These are phyloP conservation scores for Globodera rostochiensis DNA, from an alignment of 1,140 invertebrate species.

Conservation along the genomic window DNA sequence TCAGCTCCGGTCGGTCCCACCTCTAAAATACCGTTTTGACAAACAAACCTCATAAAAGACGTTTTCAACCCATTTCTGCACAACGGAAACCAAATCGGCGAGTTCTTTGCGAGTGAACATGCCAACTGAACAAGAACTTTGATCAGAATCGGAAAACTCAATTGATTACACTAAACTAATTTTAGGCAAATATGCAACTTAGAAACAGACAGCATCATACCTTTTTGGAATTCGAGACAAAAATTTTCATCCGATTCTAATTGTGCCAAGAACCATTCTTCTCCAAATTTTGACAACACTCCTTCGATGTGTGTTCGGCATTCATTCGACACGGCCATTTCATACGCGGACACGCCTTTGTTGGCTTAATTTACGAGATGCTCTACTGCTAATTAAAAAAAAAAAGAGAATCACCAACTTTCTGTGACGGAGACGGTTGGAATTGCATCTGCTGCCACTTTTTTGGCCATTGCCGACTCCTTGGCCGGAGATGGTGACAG, in stretches of 20 bases:
- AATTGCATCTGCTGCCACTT: not conserved
- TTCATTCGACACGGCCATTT: not conserved
- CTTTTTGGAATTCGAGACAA: slow-evolving; percentile 25
- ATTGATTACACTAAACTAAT: not conserved
- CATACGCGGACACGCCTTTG: too few species aligned
- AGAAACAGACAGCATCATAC: not conserved
- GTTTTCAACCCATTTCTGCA: slow-evolving; percentile 18
- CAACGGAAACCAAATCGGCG: slow-evolving; percentile 12
- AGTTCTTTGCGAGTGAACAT: slow-evolving; percentile 17
- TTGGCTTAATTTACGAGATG: not conserved
- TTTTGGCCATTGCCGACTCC: not conserved
- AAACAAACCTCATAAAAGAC: not conserved
- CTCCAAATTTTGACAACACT: slow-evolving; percentile 2
- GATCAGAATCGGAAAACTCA: slow-evolving; percentile 2
- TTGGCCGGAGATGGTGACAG: too few species aligned
- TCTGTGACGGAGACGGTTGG: not conserved
- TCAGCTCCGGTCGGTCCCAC: too few species aligned
- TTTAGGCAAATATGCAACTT: too few species aligned
- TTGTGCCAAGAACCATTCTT: slow-evolving; percentile 5
- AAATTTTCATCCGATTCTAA: not conserved
- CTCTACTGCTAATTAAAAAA: not conserved
- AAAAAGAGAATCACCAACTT: not conserved
- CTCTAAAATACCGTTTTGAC: not conserved
- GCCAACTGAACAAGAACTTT: slow-evolving; percentile 13
- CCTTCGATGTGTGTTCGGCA: not conserved